Evolutionary conservation across 2,797 vertebrate genomes (phyloP).

Genomic region (Chloroceryle amazona): DNA sequence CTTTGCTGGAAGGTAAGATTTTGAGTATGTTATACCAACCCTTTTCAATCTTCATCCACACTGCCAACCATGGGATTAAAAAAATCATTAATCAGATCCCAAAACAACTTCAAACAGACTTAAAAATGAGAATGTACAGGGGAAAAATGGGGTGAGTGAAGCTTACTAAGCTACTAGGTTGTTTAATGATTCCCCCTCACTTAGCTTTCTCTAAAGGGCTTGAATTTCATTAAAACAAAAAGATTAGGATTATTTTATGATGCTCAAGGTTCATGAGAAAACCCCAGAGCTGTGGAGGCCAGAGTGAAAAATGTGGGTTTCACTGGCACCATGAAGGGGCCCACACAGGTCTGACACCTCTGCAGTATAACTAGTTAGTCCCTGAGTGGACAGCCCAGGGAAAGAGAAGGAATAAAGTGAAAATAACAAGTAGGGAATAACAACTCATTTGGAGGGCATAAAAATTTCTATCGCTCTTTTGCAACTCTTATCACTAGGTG

Average conservation of each 20-base stretch:
- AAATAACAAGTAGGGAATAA: background rate
- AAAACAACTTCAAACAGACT: background rate
- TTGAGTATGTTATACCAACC: background rate
- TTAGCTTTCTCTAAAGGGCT: background rate
- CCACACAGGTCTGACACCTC: background rate
- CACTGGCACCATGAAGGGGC: background rate
- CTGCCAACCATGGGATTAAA: background rate
- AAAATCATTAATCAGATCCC: background rate
- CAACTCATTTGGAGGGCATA: background rate
- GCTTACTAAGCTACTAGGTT: background rate
- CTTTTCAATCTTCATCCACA: background rate
- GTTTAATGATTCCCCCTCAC: background rate
- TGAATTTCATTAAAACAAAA: background rate
- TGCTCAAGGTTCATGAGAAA: background rate
- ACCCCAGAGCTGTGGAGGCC: background rate
- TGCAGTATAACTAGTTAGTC: background rate
- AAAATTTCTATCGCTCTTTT: background rate
- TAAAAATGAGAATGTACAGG: background rate
- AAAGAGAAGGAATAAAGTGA: background rate
- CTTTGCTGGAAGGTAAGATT: background rate
- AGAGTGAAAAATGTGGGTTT: background rate
- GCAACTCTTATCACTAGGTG: constrained; percentile 6
- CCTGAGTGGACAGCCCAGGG: background rate
- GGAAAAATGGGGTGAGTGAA: rapidly evolving
- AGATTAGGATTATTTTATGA: background rate